phyloP scores from a whole-genome alignment of 2,113 vertebrate species.

The Paraplagusia blochii region DNA sequence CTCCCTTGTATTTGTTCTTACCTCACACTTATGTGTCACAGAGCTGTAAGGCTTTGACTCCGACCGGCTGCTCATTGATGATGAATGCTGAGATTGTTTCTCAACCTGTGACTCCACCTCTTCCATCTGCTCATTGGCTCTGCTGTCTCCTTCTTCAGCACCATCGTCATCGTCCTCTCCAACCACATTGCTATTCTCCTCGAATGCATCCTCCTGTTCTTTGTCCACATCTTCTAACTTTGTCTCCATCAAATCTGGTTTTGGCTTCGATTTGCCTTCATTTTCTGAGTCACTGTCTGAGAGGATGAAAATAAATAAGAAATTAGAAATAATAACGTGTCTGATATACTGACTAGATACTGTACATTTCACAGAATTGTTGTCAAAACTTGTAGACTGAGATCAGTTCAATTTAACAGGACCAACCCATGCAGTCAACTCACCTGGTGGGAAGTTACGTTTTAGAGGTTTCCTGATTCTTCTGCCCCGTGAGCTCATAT shows the following conservation, averaged over 20 bases:
- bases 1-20: slow-evolving; percentile 56
- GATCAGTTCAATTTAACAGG: not conserved
- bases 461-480: slow-evolving; percentile 65
- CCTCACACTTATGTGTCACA: slow-evolving; percentile 92
- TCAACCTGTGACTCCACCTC: slow-evolving; percentile 58
- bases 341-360: not conserved
- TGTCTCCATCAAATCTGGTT: not conserved
- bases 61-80: slow-evolving; percentile 80
- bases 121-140: slow-evolving; percentile 35
- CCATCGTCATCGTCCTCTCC: slow-evolving; percentile 17
- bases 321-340: slow-evolving; percentile 1
- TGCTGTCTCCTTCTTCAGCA: not conserved
- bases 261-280: slow-evolving; percentile 39
- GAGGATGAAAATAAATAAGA: not conserved
- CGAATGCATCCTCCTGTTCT: slow-evolving; percentile 14
- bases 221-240: slow-evolving; percentile 20
- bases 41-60: slow-evolving; percentile 94
- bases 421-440: slow-evolving; percentile 1
- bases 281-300: slow-evolving; percentile 62
- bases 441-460: slow-evolving; percentile 61
- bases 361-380: too few species aligned
- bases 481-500: slow-evolving; percentile 71
- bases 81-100: slow-evolving; percentile 65
- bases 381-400: not conserved
- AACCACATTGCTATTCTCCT: slow-evolving; percentile 9